Conservation (phyloP, 1,140 invertebrate genomes). For the Drosophila pseudoobscura region DNA sequence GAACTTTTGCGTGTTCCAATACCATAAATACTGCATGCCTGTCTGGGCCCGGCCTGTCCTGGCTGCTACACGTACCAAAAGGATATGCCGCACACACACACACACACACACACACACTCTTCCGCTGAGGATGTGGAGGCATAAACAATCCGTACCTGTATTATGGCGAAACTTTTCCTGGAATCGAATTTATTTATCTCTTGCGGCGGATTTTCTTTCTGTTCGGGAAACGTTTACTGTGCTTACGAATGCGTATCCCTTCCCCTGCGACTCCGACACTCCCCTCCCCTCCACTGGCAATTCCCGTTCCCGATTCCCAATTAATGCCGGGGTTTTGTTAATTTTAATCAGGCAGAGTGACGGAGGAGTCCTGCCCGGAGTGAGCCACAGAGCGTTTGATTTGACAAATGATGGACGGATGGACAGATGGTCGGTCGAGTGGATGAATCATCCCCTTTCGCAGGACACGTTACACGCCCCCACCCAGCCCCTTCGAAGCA, state of each 20-base stretch:
- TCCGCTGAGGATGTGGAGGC: too few relatives aligned
- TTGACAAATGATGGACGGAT: conserved; percentile 60
- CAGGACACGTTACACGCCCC: not conserved
- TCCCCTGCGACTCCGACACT: too few relatives aligned
- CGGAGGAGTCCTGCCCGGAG: conserved; percentile 19
- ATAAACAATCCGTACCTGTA: conserved; percentile 67
- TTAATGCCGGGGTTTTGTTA: conserved; percentile 22
- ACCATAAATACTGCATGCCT: conserved; percentile 78
- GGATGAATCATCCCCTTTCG: conserved; percentile 52
- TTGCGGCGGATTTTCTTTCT: too few relatives aligned
- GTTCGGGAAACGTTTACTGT: too few relatives aligned
- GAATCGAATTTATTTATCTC: conserved; percentile 22
- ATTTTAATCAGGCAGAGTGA: conserved; percentile 52
- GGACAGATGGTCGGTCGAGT: not conserved
- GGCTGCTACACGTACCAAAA: conserved; percentile 1
- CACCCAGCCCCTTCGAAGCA: not conserved
- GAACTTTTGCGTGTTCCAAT: conserved; percentile 80
- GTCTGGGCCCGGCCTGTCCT: conserved; percentile 25
- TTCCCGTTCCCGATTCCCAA: too few relatives aligned
- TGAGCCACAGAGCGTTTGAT: conserved; percentile 8
- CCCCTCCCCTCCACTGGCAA: too few relatives aligned
- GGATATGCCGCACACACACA: conserved; percentile 4
- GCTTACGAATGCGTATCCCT: too few relatives aligned
- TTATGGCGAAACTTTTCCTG: conserved; percentile 58
- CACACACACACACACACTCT: too few relatives aligned